A percentile compares a stretch with the other conserved stretches of the same genome.
These are phyloP conservation scores for Spheniscus mendiculus DNA, from an alignment of 2,113 vertebrate species.

Conservation along the genomic window DNA sequence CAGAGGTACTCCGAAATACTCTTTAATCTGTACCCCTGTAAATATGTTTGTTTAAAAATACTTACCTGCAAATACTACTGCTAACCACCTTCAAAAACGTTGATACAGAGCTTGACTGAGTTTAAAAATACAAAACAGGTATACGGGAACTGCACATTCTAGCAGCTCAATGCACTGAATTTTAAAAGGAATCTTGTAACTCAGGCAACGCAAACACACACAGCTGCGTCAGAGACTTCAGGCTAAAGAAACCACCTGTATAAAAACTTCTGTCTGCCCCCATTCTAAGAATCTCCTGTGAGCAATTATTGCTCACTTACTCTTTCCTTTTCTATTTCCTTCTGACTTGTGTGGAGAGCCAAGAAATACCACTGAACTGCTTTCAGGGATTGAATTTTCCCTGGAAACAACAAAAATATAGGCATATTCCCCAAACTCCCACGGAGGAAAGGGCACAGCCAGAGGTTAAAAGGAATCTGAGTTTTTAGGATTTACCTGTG, in stretches of 20 bases:
- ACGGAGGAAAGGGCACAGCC: background rate
- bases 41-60: background rate
- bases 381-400: background rate
- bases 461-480: background rate
- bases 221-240: background rate
- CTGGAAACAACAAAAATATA: background rate
- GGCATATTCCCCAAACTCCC: background rate
- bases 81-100: background rate
- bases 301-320: background rate
- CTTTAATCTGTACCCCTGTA: background rate
- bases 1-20: background rate
- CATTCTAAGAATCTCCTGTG: background rate
- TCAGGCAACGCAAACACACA: background rate
- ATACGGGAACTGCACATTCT: background rate
- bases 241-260: background rate
- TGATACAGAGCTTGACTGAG: background rate
- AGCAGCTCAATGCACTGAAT: background rate
- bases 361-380: background rate
- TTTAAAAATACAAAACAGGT: background rate
- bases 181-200: background rate
- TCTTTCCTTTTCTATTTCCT: background rate
- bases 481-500: conserved; percentile 73
- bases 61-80: background rate
- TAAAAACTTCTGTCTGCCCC: background rate
- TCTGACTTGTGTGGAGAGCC: background rate